These are phyloP conservation scores for Pentamera pediparva DNA, from an alignment of 53 echinoderm and acorn worm genomes.

Conservation along the genomic window DNA sequence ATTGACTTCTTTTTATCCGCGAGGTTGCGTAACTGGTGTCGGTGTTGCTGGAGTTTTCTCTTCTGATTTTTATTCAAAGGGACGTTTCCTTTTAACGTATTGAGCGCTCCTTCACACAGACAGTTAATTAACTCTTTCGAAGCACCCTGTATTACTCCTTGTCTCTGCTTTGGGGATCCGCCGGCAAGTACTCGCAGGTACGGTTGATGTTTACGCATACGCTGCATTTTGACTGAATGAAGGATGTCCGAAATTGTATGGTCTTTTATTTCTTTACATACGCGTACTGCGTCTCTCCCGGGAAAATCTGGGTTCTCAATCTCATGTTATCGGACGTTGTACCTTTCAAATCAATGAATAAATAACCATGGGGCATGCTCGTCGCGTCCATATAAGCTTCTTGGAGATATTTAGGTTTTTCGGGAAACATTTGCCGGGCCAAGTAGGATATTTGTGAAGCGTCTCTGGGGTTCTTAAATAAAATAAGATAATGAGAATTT, in stretches of 20 bases:
- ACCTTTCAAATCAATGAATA: conserved; percentile 67
- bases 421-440: conserved; percentile 67
- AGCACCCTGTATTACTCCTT: conserved; percentile 56
- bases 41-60: conserved; percentile 34
- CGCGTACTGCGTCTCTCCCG: conserved; percentile 37
- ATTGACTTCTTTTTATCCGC: conserved; percentile 24
- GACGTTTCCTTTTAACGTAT: conserved; percentile 52
- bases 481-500: conserved; percentile 66
- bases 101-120: conserved; percentile 54
- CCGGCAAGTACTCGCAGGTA: conserved; percentile 52
- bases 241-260: not conserved
- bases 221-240: conserved; percentile 18
- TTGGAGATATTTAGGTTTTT: conserved; percentile 52
- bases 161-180: conserved; percentile 54
- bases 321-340: conserved; percentile 48
- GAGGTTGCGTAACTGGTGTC: conserved; percentile 38
- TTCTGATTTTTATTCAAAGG: conserved; percentile 46
- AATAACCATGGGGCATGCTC: conserved; percentile 52
- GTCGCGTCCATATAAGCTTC: conserved; percentile 68
- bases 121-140: conserved; percentile 43
- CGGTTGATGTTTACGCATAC: conserved; percentile 34
- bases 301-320: conserved; percentile 58
- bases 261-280: conserved; percentile 33
- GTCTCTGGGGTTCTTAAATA: conserved; percentile 76
- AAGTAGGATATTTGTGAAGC: conserved; percentile 63